Evolutionary conservation across 2,113 vertebrate genomes (phyloP), one percentile per base, ranked within the genome.

Genomic region (Rhinogobius similis): DNA sequence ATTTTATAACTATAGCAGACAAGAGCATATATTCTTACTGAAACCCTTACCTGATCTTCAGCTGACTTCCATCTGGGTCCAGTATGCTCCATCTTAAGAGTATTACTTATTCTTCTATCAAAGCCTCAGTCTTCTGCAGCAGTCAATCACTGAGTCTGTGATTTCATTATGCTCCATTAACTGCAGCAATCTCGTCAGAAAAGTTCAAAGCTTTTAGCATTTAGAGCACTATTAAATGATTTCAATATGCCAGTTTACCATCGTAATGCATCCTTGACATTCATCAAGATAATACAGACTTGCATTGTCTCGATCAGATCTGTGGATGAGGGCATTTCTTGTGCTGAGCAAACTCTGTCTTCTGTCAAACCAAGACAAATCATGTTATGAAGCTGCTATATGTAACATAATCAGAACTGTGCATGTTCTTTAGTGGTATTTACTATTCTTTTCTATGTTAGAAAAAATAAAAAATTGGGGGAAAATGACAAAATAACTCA

Each of bases 151-250:
- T 66, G 50, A 69, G 78, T 87, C 59, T 83, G 65, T 88, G 86
- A 88, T 86, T 89, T 87, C 68, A 86, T 89, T 86, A 85, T 65
- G 67, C 41, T 26, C 69, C 86, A 82, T 86, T 90, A 81, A 80
- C 78, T 68, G 69, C 50, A 65, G 58, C 12, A 27, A 65, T 78
- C 23, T 13, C n/a, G 68, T 69, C 61, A 44, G 79, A 81, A 84
- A 84, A 77, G 82, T 88, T 88, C 85, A 87, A 86, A 84, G 84
- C 81, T 86, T 83, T 87, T 87, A 89, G 82, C 69, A 76, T 86
- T 83, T 75, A 65, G 68, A 76, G 72, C 67, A 46, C 79, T 78
- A 86, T 87, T 82, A 90, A 86, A 84, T 82, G 62, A 71, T 70
- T 67, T 87, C 80, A 75, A 72, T 81, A 77, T 82, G 55, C 65